Evolutionary conservation across 2,888 invertebrate genomes (phyloP), one percentile per base, ranked within the genome.

Genomic region (Myathropa florea): DNA sequence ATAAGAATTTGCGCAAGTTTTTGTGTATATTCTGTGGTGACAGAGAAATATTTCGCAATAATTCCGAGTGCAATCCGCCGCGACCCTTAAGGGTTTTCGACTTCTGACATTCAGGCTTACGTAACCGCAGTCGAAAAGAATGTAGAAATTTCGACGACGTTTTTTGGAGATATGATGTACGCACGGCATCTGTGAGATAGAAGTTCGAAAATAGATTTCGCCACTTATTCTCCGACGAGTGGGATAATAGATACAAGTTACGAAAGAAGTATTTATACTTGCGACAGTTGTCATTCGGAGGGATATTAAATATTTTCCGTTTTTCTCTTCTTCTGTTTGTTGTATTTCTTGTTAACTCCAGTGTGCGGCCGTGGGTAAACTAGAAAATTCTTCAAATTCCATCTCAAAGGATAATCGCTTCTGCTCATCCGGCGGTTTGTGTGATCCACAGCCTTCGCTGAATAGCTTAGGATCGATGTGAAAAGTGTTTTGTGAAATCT

Each of bases 151-250:
- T 46, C 18, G 46, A 46, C 46, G 46, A 18, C 72, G 21, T 61
- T 70, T 61, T 70, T 82, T 77, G 61, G 63, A 64, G 46, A 24
- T 60, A 57, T 72, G 55, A 60, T 30, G 64, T 53, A 33, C 61
- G 46, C 59, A 18, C 63, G 59, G 23, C 53, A 55, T 73, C 60
- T 85, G 63, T 36, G 53, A 63, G 30, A 72, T 36, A 55, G 59
- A 53, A 26, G 46, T 72, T 61, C 77, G 18, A 83, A 83, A 86
- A 86, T 83, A 86, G 78, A 83, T 57, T 83, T 86, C 55, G 70
- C 78, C 9, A 82, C 64, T 72, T 55, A 18, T 46, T 46, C 18
- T 46, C 18, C 18, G 46, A 7, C 28, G 55, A 75, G 39, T 82
- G 70, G 71, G 30, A 81, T 76, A 61, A 63, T 67, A 72, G 63